phyloP scores from a whole-genome alignment of 2,797 vertebrate species.

The Falco biarmicus region DNA sequence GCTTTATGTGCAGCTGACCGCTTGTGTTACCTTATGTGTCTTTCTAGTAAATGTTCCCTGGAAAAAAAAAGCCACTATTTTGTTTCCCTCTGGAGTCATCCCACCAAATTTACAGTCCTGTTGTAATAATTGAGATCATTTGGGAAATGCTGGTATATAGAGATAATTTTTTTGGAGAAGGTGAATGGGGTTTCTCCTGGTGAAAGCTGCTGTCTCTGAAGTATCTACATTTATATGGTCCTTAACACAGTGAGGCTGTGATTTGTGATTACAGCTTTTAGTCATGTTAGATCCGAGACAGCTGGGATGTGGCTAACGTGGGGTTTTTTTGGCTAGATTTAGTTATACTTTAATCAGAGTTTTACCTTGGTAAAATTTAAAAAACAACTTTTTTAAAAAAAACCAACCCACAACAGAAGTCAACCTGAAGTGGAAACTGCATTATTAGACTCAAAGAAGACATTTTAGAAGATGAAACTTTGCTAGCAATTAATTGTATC shows the following conservation, averaged over 20 bases:
- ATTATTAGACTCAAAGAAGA: not conserved
- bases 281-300: not conserved
- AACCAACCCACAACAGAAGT: not conserved
- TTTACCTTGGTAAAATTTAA: not conserved
- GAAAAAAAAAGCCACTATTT: not conserved
- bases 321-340: not conserved
- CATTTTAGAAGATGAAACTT: not conserved
- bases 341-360: not conserved
- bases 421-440: not conserved
- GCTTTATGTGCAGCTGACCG: not conserved
- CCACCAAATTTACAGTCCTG: not conserved
- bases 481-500: not conserved
- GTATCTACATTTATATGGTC: not conserved
- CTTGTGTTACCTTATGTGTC: not conserved
- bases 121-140: not conserved
- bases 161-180: not conserved
- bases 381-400: not conserved
- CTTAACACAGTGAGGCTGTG: not conserved
- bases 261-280: not conserved
- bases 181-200: not conserved
- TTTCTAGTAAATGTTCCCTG: not conserved
- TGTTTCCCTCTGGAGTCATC: not conserved
- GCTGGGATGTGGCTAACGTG: not conserved
- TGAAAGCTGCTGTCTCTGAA: not conserved
- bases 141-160: not conserved